These are phyloP conservation scores for Seira ritae DNA, from an alignment of 2,888 invertebrate species.

Conservation along the genomic window DNA sequence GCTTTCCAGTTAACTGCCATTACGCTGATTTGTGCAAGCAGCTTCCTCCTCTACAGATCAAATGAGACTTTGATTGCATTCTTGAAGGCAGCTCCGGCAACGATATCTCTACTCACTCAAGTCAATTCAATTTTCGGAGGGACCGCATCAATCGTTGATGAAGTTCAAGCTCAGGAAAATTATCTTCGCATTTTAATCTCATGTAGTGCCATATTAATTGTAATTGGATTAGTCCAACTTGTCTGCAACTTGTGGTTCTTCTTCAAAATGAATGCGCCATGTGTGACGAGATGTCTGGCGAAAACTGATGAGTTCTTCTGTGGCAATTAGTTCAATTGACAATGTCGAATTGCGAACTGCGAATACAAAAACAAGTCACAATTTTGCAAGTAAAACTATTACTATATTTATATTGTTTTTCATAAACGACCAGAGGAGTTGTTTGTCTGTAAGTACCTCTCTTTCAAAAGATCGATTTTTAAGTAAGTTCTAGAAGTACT, in stretches of 20 bases:
- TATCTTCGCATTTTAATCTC: conserved; percentile 63
- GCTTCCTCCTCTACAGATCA: conserved; percentile 62
- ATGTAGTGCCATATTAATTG: conserved; percentile 64
- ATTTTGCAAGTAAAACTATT: not conserved
- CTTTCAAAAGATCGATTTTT: not conserved
- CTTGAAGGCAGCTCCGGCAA: conserved; percentile 65
- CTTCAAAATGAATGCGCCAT: conserved; percentile 66
- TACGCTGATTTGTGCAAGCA: conserved; percentile 61
- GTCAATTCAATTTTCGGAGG: conserved; percentile 64
- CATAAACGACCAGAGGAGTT: no score
- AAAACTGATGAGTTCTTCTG: conserved; percentile 67
- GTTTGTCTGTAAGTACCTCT: no score
- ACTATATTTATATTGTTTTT: no score
- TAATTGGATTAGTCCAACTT: conserved; percentile 64
- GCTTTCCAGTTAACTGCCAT: conserved; percentile 62
- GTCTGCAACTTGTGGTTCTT: conserved; percentile 68
- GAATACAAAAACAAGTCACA: not conserved
- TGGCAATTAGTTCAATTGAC: conserved; percentile 39
- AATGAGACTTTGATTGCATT: conserved; percentile 63
- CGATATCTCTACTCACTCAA: conserved; percentile 58
- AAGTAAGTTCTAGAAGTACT: not conserved
- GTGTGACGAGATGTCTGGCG: conserved; percentile 55
- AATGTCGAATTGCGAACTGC: not conserved
- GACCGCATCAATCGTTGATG: conserved; percentile 65
- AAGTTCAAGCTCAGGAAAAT: conserved; percentile 66